phyloP scores from a whole-genome alignment of 2,113 vertebrate genomes.

The Panthera uncia region DNA sequence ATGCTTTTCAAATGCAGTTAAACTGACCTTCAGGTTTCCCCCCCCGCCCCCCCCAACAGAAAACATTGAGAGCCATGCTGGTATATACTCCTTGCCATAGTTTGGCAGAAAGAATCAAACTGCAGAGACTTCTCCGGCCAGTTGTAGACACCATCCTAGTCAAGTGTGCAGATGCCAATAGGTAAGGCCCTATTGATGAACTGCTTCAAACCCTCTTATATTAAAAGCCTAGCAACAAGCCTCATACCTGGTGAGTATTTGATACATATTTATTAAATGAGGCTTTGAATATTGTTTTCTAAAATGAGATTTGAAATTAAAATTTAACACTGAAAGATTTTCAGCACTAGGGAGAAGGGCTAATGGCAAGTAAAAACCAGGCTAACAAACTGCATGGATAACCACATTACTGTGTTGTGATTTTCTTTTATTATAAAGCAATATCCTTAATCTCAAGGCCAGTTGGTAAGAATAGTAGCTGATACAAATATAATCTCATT shows the following conservation, averaged over 20 bases:
- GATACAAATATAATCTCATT: neutral
- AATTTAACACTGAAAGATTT: neutral
- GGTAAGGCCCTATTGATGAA: slow-evolving; percentile 80
- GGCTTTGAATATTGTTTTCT: neutral
- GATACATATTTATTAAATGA: neutral
- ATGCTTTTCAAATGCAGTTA: neutral
- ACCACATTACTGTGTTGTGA: neutral
- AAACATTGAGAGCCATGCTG: slow-evolving; percentile 95
- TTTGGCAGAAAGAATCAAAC: slow-evolving; percentile 87
- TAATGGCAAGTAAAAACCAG: neutral
- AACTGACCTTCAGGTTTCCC: slow-evolving; percentile 49
- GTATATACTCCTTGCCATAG: slow-evolving; percentile 94
- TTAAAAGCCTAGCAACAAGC: neutral
- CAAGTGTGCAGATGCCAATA: slow-evolving; percentile 94
- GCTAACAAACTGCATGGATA: neutral
- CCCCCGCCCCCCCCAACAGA: slow-evolving; percentile 79
- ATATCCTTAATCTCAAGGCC: neutral
- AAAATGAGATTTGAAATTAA: slow-evolving; percentile 8
- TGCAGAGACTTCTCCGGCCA: slow-evolving; percentile 92
- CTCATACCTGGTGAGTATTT: neutral
- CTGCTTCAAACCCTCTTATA: neutral
- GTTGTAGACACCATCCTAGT: slow-evolving; percentile 94
- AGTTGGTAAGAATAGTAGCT: neutral
- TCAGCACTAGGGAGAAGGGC: neutral
- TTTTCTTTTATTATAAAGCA: neutral